phyloP scores from a whole-genome alignment of 2,797 vertebrate species.

The Bucorvus abyssinicus region DNA sequence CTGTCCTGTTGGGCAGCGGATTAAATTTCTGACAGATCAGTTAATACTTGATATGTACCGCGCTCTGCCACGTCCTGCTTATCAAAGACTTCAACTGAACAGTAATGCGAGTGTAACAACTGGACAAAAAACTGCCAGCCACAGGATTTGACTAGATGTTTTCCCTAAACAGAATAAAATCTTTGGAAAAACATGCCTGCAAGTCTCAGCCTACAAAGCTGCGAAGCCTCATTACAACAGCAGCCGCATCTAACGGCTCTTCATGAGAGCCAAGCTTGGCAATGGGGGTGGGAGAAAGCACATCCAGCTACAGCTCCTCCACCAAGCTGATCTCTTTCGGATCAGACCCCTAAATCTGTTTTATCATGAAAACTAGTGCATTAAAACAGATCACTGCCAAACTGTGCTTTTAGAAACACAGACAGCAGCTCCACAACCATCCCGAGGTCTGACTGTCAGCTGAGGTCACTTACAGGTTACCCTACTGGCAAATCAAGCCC shows the following conservation, averaged over 20 bases:
- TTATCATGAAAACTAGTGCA: background rate
- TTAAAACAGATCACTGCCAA: background rate
- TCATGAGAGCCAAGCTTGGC: background rate
- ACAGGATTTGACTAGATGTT: background rate
- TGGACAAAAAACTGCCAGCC: background rate
- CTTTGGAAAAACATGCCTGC: background rate
- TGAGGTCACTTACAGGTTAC: background rate
- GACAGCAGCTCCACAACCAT: background rate
- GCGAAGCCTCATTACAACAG: background rate
- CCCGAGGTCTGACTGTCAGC: background rate
- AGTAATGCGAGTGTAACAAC: background rate
- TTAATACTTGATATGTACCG: background rate
- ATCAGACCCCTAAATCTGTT: background rate
- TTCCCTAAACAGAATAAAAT: background rate
- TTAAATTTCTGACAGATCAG: background rate
- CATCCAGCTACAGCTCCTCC: background rate
- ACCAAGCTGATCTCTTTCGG: background rate
- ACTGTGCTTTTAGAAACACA: background rate
- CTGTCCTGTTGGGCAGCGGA: background rate
- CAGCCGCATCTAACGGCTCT: background rate
- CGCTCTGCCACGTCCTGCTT: background rate
- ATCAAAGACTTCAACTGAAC: background rate
- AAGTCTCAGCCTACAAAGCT: background rate
- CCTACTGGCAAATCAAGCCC: background rate
- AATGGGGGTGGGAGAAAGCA: background rate